These are phyloP conservation scores for Lophotis ruficrista DNA, from an alignment of 2,113 vertebrate species.

Conservation along the genomic window DNA sequence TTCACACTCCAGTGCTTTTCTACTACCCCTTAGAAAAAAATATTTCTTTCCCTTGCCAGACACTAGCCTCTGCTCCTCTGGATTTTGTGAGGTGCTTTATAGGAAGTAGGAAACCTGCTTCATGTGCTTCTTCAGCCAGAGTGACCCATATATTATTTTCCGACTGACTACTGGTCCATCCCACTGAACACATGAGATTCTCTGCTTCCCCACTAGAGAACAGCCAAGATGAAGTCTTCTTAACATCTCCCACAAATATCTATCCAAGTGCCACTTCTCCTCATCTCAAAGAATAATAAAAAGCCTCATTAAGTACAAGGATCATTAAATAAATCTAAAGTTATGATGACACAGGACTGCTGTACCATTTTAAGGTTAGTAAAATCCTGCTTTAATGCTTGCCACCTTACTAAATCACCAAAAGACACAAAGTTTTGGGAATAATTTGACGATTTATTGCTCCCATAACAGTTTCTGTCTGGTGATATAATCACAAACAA, in stretches of 20 bases:
- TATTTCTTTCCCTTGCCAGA: not conserved
- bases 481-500: not conserved
- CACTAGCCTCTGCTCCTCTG: not conserved
- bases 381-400: not conserved
- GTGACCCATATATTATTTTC: not conserved
- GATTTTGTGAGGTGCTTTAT: not conserved
- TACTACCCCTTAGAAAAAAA: not conserved
- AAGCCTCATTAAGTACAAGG: not conserved
- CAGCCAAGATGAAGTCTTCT: not conserved
- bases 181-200: not conserved
- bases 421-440: not conserved
- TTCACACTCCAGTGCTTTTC: not conserved
- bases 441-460: not conserved
- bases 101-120: not conserved
- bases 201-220: not conserved
- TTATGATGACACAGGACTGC: not conserved
- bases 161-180: not conserved
- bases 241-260: not conserved
- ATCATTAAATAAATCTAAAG: not conserved
- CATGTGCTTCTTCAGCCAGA: not conserved
- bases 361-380: not conserved
- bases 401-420: not conserved
- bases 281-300: not conserved
- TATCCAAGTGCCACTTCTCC: not conserved
- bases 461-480: not conserved